Conservation (phyloP, 2,797 vertebrate genomes). For the Pangasius djambal region DNA sequence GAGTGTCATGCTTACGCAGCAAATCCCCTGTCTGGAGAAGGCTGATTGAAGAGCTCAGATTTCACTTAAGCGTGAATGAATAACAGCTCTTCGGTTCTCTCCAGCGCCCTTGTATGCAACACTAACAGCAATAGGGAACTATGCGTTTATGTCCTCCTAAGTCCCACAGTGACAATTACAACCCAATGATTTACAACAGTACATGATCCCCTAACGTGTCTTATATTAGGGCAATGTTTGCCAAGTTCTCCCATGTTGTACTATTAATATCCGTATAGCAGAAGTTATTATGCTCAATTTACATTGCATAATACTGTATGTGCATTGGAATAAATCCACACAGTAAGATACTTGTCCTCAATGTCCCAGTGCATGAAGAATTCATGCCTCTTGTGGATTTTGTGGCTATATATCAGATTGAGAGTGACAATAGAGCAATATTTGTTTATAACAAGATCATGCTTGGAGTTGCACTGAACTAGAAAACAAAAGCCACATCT, state of each 20-base stretch:
- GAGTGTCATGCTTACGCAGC: constrained; percentile 59
- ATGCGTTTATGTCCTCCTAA: constrained; percentile 14
- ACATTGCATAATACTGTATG: not conserved
- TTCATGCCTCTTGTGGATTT: not conserved
- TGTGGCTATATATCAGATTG: not conserved
- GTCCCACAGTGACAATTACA: not conserved
- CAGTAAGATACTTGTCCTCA: constrained; percentile 1
- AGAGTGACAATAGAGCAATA: not conserved
- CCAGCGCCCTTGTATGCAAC: constrained; percentile 26
- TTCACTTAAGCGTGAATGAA: constrained; percentile 35
- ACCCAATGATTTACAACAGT: constrained; percentile 5
- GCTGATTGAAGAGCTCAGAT: constrained; percentile 52
- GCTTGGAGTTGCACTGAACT: constrained; percentile 18
- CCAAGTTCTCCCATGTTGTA: constrained; percentile 1
- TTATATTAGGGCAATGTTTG: constrained; percentile 11
- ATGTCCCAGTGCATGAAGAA: not conserved
- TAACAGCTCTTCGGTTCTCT: constrained; percentile 30
- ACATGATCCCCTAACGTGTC: constrained; percentile 9
- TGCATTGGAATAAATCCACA: not conserved
- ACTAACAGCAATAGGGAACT: constrained; percentile 11
- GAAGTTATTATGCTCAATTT: not conserved
- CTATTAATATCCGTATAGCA: not conserved
- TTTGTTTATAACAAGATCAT: constrained; percentile 16
- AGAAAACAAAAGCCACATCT: constrained; percentile 64
- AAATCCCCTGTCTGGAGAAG: constrained; percentile 49